These are phyloP conservation scores for Triplophysa yarkandensis DNA, from an alignment of 2,797 vertebrate genomes.

Conservation along the genomic window DNA sequence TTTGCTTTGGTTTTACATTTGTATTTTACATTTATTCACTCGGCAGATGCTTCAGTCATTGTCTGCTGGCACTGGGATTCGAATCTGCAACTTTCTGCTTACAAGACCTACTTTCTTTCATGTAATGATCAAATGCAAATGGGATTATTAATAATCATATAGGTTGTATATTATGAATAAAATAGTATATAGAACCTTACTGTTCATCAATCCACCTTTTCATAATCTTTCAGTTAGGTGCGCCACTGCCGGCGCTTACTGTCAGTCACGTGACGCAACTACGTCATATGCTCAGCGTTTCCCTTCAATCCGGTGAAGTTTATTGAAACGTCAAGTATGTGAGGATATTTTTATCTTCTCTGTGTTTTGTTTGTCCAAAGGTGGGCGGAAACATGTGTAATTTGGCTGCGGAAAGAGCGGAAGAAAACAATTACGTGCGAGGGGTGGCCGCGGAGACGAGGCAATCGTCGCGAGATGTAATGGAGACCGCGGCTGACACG, in stretches of 20 bases:
- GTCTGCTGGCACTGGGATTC: too few species aligned
- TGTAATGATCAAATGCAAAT: too few species aligned
- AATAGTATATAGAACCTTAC: too few species aligned
- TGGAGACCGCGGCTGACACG: slow-evolving; percentile 83
- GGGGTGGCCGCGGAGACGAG: slow-evolving; percentile 75
- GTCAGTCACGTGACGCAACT: neutral
- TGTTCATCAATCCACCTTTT: neutral
- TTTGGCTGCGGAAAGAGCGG: slow-evolving; percentile 78
- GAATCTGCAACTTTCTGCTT: too few species aligned
- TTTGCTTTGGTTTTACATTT: neutral
- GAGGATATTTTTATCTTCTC: slow-evolving; percentile 52
- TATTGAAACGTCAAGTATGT: slow-evolving; percentile 71
- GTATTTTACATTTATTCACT: too few species aligned
- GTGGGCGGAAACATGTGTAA: slow-evolving; percentile 65
- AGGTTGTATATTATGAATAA: too few species aligned
- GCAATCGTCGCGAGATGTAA: slow-evolving; percentile 80
- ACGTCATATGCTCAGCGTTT: neutral
- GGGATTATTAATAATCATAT: too few species aligned
- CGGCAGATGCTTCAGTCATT: too few species aligned
- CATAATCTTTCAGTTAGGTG: neutral
- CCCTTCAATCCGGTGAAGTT: slow-evolving; percentile 68
- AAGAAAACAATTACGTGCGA: slow-evolving; percentile 82
- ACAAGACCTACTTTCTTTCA: too few species aligned
- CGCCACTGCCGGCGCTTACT: neutral
- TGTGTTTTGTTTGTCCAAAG: slow-evolving; percentile 51